These are phyloP conservation scores for Vombatus ursinus DNA, from an alignment of 2,113 vertebrate species.

Conservation along the genomic window DNA sequence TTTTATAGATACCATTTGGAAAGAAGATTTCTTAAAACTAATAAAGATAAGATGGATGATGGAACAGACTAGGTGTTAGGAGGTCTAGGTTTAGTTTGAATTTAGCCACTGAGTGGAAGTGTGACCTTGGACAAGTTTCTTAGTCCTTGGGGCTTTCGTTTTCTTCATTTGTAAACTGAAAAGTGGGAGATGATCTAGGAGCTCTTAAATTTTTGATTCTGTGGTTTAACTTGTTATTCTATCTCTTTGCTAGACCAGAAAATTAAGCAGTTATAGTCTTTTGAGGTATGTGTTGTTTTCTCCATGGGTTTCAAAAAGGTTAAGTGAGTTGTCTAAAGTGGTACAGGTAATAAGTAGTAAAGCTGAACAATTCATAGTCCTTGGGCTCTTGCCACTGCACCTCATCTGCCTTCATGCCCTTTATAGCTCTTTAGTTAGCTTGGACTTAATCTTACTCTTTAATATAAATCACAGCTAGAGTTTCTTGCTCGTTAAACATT, in stretches of 20 bases:
- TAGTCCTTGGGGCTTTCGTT: neutral
- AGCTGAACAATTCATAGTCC: neutral
- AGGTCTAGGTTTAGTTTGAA: neutral
- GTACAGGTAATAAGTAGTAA: neutral
- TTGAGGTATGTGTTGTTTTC: neutral
- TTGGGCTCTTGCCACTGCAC: neutral
- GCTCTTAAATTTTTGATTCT: neutral
- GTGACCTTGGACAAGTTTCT: neutral
- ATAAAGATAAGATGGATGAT: conserved; percentile 4
- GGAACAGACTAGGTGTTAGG: neutral
- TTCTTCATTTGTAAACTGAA: conserved; percentile 4
- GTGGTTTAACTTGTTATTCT: neutral
- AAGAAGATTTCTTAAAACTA: neutral
- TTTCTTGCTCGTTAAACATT: neutral
- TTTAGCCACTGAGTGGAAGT: neutral
- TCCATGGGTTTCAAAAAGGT: neutral
- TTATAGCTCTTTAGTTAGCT: neutral
- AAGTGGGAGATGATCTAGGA: neutral
- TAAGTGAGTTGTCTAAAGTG: neutral
- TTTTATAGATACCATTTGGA: conserved; percentile 24
- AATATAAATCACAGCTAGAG: neutral
- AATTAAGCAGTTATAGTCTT: neutral
- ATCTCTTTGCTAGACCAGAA: neutral
- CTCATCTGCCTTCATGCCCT: neutral
- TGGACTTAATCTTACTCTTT: neutral